Evolutionary conservation across 2,113 vertebrate genomes (phyloP).

Genomic region (Echinops telfairi): DNA sequence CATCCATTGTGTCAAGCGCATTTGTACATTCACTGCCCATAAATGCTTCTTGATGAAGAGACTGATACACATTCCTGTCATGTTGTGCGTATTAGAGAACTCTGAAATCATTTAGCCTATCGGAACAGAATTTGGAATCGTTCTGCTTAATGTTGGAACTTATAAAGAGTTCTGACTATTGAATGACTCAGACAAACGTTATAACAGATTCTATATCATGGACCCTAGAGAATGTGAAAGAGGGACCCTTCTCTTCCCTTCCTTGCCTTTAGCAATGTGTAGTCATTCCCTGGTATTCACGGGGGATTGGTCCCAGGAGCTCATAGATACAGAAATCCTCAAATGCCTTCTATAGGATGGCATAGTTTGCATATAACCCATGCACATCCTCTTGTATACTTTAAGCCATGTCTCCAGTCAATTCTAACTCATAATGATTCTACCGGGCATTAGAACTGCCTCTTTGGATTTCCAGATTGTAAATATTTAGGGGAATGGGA

Average conservation of each 20-base stretch:
- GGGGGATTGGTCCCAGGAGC: neutral
- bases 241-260: neutral
- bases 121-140: slow-evolving; percentile 4
- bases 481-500: no score
- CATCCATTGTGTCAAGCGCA: no score
- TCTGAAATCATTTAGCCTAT: neutral
- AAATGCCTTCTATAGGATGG: neutral
- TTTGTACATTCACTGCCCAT: no score
- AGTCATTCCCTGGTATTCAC: neutral
- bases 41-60: neutral
- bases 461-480: no score
- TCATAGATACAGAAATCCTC: neutral
- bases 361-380: neutral
- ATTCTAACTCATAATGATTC: no score
- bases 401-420: neutral
- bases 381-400: neutral
- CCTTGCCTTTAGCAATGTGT: neutral
- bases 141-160: neutral
- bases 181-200: neutral
- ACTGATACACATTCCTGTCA: neutral
- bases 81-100: neutral
- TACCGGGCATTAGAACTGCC: no score
- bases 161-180: neutral
- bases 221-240: neutral
- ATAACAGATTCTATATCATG: neutral